These are phyloP conservation scores for Phoenicopterus ruber DNA, from an alignment of 2,113 vertebrate species.

Conservation along the genomic window DNA sequence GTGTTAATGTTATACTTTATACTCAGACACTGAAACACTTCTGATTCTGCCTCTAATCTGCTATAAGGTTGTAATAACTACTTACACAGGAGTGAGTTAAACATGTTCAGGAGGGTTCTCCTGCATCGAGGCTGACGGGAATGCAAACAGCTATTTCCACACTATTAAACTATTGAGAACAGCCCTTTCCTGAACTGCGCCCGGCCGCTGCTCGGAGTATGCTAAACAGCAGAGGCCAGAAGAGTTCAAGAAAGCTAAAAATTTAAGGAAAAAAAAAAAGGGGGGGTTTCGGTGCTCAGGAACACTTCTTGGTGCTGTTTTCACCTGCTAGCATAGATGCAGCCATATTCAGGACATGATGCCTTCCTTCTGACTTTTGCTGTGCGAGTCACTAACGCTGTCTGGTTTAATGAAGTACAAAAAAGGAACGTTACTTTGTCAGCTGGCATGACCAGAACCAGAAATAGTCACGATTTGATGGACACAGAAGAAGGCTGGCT, in stretches of 20 bases:
- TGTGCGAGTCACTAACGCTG: neutral
- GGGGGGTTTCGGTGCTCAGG: rapidly evolving
- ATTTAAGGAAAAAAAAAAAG: neutral
- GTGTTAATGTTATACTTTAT: neutral
- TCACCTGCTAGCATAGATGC: neutral
- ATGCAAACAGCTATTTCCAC: neutral
- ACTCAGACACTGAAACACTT: neutral
- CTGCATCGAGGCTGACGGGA: rapidly evolving
- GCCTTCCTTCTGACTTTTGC: neutral
- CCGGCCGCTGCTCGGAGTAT: neutral
- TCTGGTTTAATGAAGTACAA: neutral
- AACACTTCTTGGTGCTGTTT: neutral
- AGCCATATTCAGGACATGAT: neutral
- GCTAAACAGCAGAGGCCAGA: neutral
- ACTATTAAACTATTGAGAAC: neutral
- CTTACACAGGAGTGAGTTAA: neutral
- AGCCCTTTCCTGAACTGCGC: neutral
- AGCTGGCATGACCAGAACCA: neutral
- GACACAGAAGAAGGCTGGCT: neutral
- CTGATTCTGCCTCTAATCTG: neutral
- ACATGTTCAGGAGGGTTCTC: neutral
- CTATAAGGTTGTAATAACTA: neutral
- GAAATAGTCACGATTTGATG: neutral
- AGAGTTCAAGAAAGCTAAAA: neutral
- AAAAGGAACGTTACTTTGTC: neutral